A percentile compares a stretch with the other conserved stretches of the same genome.
Conservation (phyloP, 2,797 vertebrate genomes). For the Pseudocheirus occidentalis region DNA sequence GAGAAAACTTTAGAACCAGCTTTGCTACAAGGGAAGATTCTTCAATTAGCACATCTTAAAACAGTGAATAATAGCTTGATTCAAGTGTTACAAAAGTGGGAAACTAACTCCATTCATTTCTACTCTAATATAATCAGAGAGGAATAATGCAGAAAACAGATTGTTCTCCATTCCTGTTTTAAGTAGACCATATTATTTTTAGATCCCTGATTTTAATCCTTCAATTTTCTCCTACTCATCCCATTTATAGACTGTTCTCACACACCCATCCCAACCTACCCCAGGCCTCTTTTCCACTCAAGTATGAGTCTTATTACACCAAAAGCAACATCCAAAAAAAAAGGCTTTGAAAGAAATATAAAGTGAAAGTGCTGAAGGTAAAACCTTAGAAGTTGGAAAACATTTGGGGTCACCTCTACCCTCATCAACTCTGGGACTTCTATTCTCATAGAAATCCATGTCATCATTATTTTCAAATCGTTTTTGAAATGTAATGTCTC, state of each 20-base stretch:
- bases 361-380: constrained; percentile 40
- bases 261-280: not conserved
- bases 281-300: constrained; percentile 42
- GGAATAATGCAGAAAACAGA: constrained; percentile 22
- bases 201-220: constrained; percentile 46
- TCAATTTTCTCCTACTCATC: not conserved
- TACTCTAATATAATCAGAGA: constrained; percentile 27
- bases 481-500: not conserved
- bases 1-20: not conserved
- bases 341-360: constrained; percentile 35
- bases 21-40: not conserved
- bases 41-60: not conserved
- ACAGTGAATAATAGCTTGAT: constrained; percentile 4
- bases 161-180: constrained; percentile 7
- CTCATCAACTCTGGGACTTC: constrained; percentile 32
- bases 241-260: constrained; percentile 39
- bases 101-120: constrained; percentile 2
- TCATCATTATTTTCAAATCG: constrained; percentile 6
- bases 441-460: constrained; percentile 27
- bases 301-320: constrained; percentile 36
- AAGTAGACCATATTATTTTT: constrained; percentile 56
- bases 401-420: constrained; percentile 31
- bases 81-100: constrained; percentile 12
- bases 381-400: constrained; percentile 32
- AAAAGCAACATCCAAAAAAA: not conserved